These are phyloP conservation scores for Drosophila erecta DNA, from an alignment of 1,140 invertebrate genomes.

Conservation along the genomic window DNA sequence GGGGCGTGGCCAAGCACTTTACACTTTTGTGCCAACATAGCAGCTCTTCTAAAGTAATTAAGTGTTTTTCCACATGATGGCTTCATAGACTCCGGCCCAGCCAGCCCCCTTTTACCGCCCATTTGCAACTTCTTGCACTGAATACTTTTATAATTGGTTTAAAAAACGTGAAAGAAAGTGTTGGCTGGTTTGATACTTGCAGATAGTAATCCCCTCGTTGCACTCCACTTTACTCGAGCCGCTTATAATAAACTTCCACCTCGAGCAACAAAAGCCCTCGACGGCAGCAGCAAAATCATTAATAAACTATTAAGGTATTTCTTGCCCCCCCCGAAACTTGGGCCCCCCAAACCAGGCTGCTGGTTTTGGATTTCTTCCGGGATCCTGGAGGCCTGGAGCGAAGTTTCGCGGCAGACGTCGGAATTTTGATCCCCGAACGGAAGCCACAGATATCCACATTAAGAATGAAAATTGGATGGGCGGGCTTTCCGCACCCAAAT, in stretches of 20 bases:
- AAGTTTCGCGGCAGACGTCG: conserved; percentile 56
- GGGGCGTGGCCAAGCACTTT: conserved; percentile 73
- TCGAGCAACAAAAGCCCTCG: conserved; percentile 38
- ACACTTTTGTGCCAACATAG: conserved; percentile 72
- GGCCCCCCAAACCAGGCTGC: too few species aligned
- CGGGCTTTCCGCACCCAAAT: not conserved
- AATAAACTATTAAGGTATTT: conserved; percentile 82
- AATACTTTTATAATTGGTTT: conserved; percentile 83
- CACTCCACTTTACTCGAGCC: conserved; percentile 40
- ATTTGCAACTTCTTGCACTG: conserved; percentile 42
- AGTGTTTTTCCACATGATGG: conserved; percentile 82
- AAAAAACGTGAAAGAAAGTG: conserved; percentile 78
- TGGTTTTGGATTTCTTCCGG: not conserved
- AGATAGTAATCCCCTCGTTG: conserved; percentile 55
- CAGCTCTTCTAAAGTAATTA: conserved; percentile 81
- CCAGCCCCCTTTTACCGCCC: conserved; percentile 12
- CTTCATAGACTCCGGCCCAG: conserved; percentile 67
- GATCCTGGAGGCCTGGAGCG: conserved; percentile 2
- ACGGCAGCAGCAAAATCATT: conserved; percentile 63
- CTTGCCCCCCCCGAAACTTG: conserved; percentile 17
- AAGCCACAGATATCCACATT: conserved; percentile 57
- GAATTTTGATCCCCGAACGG: conserved; percentile 52
- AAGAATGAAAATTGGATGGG: conserved; percentile 24
- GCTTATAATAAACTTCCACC: conserved; percentile 73
- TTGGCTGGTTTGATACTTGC: conserved; percentile 73